Evolutionary conservation across 2,888 invertebrate species (phyloP).

Genomic region (Rotaria socialis): DNA sequence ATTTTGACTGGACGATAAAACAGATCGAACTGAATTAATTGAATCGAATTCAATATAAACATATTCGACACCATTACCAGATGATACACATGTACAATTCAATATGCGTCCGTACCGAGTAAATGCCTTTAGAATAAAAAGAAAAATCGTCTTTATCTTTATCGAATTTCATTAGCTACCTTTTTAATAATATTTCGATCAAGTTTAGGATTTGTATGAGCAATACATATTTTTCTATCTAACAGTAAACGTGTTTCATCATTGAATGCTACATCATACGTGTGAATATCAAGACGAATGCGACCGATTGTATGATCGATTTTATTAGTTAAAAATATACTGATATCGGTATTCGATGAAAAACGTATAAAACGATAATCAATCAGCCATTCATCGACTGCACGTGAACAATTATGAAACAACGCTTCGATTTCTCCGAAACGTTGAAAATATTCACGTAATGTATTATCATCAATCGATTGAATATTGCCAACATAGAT

Average conservation of each 20-base stretch:
- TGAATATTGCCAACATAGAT: slow-evolving; percentile 5
- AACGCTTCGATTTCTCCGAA: slow-evolving; percentile 1
- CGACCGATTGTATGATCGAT: slow-evolving; percentile 5
- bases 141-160: background rate
- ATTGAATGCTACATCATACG: background rate
- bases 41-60: slow-evolving; percentile 17
- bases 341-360: background rate
- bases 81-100: slow-evolving; percentile 14
- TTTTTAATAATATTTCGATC: slow-evolving; percentile 11
- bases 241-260: background rate
- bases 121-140: background rate
- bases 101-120: background rate
- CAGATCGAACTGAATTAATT: background rate
- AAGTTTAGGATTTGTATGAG: background rate
- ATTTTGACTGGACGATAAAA: background rate
- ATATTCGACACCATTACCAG: slow-evolving; percentile 7
- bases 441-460: slow-evolving; percentile 3
- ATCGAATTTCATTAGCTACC: background rate
- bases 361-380: slow-evolving; percentile 36
- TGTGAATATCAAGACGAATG: background rate
- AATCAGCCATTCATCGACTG: background rate
- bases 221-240: slow-evolving; percentile 2
- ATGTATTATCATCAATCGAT: background rate
- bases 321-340: slow-evolving; percentile 19
- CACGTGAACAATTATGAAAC: background rate